phyloP scores from a whole-genome alignment of 2,797 vertebrate species.

The Sebastes kiyomatsui region DNA sequence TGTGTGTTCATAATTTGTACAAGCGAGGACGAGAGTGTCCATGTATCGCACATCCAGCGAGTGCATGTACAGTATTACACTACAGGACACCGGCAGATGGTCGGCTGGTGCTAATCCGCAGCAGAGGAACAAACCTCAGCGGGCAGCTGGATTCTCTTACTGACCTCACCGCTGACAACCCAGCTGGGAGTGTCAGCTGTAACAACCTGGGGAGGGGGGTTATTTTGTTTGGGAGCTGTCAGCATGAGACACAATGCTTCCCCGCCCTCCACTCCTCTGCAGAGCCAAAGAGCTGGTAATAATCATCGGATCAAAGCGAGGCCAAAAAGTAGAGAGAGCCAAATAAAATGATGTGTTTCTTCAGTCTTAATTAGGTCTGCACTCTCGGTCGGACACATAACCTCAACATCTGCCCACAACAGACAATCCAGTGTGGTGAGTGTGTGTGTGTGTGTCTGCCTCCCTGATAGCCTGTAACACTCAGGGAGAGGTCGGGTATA shows the following conservation, averaged over 20 bases:
- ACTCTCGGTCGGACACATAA: slow-evolving; percentile 49
- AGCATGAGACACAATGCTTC: slow-evolving; percentile 75
- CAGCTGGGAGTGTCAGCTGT: slow-evolving; percentile 80
- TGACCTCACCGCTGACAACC: slow-evolving; percentile 76
- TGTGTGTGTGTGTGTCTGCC: slow-evolving; percentile 18
- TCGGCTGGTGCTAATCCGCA: slow-evolving; percentile 64
- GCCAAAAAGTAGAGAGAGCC: slow-evolving; percentile 56
- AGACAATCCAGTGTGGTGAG: slow-evolving; percentile 52
- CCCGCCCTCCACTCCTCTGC: slow-evolving; percentile 51
- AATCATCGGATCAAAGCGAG: slow-evolving; percentile 80
- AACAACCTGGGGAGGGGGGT: slow-evolving; percentile 59
- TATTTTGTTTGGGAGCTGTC: slow-evolving; percentile 79
- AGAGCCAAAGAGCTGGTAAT: slow-evolving; percentile 75
- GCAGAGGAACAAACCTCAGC: slow-evolving; percentile 62
- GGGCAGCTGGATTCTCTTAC: slow-evolving; percentile 75
- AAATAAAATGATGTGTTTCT: slow-evolving; percentile 78
- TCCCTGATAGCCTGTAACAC: slow-evolving; percentile 16
- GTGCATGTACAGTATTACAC: slow-evolving; percentile 35
- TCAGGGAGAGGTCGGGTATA: slow-evolving; percentile 12
- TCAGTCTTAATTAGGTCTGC: slow-evolving; percentile 71
- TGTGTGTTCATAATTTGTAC: slow-evolving; percentile 34
- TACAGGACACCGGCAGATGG: slow-evolving; percentile 65
- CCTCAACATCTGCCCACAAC: slow-evolving; percentile 70
- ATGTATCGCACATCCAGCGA: slow-evolving; percentile 8
- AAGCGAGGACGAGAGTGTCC: background rate